Evolutionary conservation across 2,888 invertebrate genomes (phyloP), one percentile per base, ranked within the genome.

Genomic region (Himalopsyche kuldschensis): DNA sequence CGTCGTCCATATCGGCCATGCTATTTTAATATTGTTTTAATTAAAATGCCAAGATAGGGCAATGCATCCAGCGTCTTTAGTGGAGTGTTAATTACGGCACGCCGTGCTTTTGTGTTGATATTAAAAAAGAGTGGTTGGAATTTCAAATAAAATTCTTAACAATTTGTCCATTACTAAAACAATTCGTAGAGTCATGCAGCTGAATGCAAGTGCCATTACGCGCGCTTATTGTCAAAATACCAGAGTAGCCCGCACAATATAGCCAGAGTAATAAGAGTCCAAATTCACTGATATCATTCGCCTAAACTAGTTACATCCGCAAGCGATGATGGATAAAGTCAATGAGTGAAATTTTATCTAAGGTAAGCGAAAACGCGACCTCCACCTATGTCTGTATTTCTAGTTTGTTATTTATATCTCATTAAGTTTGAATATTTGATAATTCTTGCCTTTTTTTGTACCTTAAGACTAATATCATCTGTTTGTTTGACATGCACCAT

Each of bases 211-310:
- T 6, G 46, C 80, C 80, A 84, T 84, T 82, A 82, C 27, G 41
- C 24, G 75, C 75, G 78, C 77, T 83, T 83, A 85, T 85, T 85
- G 83, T 83, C 81, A 55, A 85, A 83, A 85, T 85, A 63, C 83
- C 83, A 75, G 78, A 79, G 83, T 79, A 77, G 81, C 78, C 81
- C 75, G 81, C 55, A 79, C 75, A 55, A 55, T 55, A 55, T 55
- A 55, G 55, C 10, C 24, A 10, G 69, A 32, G 31, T 75, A 75
- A 69, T 75, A 31, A 32, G 41, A 75, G 75, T 75, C 69, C 48
- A 75, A 75, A 46, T 80, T 69, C 41, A 69, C 46, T 80, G 75
- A 80, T 75, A 80, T 80, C 41, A 80, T 80, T 80, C 30, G 80
- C 69, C 69, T 55, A 8, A 24, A 24, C n/a, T 47, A n/a, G 48